These are phyloP conservation scores for Aplysina aerophoba DNA, from an alignment of 37 sponge, comb jelly and placozoan genomes.

Conservation along the genomic window DNA sequence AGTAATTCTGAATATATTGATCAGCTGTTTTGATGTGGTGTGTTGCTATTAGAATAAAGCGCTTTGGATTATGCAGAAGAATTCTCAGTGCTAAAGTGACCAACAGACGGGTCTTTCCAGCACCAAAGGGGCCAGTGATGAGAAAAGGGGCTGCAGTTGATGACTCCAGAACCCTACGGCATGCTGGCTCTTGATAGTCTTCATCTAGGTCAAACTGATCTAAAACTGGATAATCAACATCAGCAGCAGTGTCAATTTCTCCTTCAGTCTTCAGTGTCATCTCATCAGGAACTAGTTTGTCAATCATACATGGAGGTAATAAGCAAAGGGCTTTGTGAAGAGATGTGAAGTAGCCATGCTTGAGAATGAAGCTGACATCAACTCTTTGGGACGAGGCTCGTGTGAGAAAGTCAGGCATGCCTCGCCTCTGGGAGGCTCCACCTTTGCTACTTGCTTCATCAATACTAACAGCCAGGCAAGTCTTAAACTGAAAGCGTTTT, in stretches of 20 bases:
- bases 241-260: not conserved
- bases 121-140: slow-evolving; percentile 46
- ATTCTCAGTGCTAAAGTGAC: slow-evolving; percentile 20
- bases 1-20: slow-evolving; percentile 23
- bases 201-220: slow-evolving; percentile 21
- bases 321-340: slow-evolving; percentile 7
- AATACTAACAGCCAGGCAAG: no score
- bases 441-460: no score
- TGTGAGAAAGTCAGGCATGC: no score
- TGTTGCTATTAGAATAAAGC: not conserved
- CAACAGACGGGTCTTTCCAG: slow-evolving; percentile 47
- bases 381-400: not conserved
- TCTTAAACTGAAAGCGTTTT: no score
- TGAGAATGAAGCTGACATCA: not conserved
- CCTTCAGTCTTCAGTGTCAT: not conserved
- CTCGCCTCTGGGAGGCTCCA: no score
- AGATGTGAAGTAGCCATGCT: slow-evolving; percentile 14
- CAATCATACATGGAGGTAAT: not conserved
- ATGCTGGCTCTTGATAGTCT: slow-evolving; percentile 6
- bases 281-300: not conserved
- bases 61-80: not conserved
- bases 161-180: not conserved
- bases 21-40: slow-evolving; percentile 38
- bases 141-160: slow-evolving; percentile 13
- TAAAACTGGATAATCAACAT: not conserved